phyloP scores from a whole-genome alignment of 2,888 invertebrate species.

The Onthophagus sagittarius region DNA sequence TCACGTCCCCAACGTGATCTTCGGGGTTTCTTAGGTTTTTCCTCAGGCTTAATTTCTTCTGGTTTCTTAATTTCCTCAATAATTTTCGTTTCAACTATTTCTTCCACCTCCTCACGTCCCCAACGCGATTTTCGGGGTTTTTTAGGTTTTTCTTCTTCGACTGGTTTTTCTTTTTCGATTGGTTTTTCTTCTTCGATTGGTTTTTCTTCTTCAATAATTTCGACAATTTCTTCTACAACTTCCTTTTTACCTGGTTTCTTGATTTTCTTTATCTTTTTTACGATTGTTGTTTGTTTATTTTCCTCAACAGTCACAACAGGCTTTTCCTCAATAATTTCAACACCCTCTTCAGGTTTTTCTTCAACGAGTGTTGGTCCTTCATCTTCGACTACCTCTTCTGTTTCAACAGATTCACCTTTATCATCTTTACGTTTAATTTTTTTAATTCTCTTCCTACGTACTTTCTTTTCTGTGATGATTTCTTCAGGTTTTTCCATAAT shows the following conservation, averaged over 20 bases:
- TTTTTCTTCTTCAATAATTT: slow-evolving; percentile 38
- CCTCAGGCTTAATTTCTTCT: slow-evolving; percentile 36
- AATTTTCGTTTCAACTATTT: slow-evolving; percentile 34
- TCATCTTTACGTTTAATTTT: slow-evolving; percentile 20
- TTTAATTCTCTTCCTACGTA: slow-evolving; percentile 36
- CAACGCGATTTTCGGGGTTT: slow-evolving; percentile 35
- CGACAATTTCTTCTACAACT: too few relatives aligned
- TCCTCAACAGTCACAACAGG: slow-evolving; percentile 29
- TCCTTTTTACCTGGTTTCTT: slow-evolving; percentile 44
- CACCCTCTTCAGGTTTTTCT: slow-evolving; percentile 32
- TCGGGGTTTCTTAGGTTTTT: slow-evolving; percentile 28
- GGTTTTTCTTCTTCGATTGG: slow-evolving; percentile 28
- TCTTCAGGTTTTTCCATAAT: slow-evolving; percentile 42
- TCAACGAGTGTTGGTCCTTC: slow-evolving; percentile 32
- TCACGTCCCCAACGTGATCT: slow-evolving; percentile 36
- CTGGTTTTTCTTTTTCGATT: too few relatives aligned
- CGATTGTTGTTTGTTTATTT: slow-evolving; percentile 36
- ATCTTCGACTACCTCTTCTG: slow-evolving; percentile 30
- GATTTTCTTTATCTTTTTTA: slow-evolving; percentile 43
- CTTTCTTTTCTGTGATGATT: slow-evolving; percentile 31
- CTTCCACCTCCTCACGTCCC: slow-evolving; percentile 46
- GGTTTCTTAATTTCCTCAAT: slow-evolving; percentile 21
- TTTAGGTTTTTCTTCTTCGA: slow-evolving; percentile 43
- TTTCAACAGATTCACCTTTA: slow-evolving; percentile 44
- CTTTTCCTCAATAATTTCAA: slow-evolving; percentile 30